Base-by-base conservation (phyloP, 1,140 invertebrate species). In the Phymastichus coffea region DNA sequence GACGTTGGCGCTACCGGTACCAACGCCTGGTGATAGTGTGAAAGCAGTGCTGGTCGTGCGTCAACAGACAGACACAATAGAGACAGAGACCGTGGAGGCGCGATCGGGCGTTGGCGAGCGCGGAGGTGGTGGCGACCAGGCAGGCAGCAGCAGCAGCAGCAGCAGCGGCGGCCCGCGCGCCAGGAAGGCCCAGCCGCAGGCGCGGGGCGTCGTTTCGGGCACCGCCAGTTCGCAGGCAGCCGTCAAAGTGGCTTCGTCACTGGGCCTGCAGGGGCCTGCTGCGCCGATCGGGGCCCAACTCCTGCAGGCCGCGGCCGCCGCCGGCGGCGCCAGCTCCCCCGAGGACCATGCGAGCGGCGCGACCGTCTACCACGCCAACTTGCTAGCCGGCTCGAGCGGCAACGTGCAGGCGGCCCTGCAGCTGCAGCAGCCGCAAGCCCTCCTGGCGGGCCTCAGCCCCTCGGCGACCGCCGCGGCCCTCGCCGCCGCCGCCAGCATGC, bases 401-500 rank as follows among this genome's bases (percentile, higher is more conserved):
- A 75, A 72, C 68, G 73, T 77, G 61, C 71, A 72, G 57, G 72
- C 74, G 70, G 75, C 73, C 46, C 69, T 79, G 43, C 77, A 79
- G 52, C 69, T 79, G 43, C 75, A 78, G 66, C 77, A 76, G 66
- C 47, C 53, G 54, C 12, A 12, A 17, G 35, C 30, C 28, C 68
- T 78, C 57, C 66, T 78, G 58, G 71, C 70, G 46, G 72, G 72
- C 58, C 71, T 78, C 20, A 75, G 75, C 67, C 72, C 78, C 63
- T 73, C 74, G 67, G 87, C 85, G 59, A 33, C 66, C 65, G 67
- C 38, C 10, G 10, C 17, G 4, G 15, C 38, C 4, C 6, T 12
- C 6, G 69, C 69, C 71, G 86, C 85, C 79, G 84, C 84, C 74
- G 83, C 84, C 79, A 88, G 86, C 82, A 89, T 89, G 87, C 88